Conservation (phyloP, 1,140 invertebrate species). For the Heliconius hermathena region DNA sequence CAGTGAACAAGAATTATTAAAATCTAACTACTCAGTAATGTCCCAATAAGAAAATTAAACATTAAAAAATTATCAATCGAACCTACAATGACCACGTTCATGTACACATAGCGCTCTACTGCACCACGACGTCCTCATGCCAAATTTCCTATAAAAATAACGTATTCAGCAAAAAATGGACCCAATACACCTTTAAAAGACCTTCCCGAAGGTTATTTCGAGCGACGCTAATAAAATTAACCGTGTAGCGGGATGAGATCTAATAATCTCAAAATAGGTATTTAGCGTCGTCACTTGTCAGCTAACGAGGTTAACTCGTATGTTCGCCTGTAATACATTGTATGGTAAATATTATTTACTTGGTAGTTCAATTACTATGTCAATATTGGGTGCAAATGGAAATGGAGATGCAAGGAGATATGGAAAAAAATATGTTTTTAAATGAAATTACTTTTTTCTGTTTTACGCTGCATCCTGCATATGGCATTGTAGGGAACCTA, state of each 20-base stretch:
- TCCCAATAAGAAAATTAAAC: no score
- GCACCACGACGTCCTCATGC: no score
- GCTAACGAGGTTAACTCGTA: conserved; percentile 36
- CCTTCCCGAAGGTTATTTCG: conserved; percentile 26
- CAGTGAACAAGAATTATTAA: no score
- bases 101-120: no score
- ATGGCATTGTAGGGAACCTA: no score
- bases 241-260: conserved; percentile 4
- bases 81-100: no score
- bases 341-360: conserved; percentile 7
- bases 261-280: conserved; percentile 34
- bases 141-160: not conserved
- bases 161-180: not conserved
- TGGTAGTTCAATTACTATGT: not conserved
- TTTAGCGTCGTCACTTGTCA: conserved; percentile 33
- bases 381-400: not conserved
- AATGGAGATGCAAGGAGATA: no score
- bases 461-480: no score
- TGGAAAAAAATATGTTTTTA: no score
- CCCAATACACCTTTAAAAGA: conserved; percentile 6
- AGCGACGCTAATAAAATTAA: conserved; percentile 25
- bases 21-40: no score
- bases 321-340: not conserved
- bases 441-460: no score
- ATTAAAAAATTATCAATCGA: no score